Conservation (phyloP, 2,113 vertebrate species). For the Anoura caudifer region DNA sequence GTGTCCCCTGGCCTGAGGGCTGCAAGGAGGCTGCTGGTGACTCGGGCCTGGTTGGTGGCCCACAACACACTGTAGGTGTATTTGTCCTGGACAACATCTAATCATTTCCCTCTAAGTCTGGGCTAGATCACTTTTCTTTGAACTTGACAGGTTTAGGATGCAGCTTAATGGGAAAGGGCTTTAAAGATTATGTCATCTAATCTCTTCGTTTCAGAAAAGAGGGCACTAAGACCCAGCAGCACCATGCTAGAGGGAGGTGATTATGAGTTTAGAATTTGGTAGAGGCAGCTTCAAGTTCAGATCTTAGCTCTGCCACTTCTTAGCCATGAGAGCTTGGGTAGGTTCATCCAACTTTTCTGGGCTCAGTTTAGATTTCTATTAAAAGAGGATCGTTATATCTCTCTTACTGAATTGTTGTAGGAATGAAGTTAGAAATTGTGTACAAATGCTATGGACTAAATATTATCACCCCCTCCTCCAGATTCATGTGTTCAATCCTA, state of each 20-base stretch:
- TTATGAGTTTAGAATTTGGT: neutral
- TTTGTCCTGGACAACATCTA: neutral
- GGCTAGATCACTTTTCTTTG: neutral
- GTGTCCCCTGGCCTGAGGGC: neutral
- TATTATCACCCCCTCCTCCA: neutral
- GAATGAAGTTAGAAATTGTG: neutral
- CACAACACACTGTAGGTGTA: neutral
- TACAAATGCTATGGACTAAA: neutral
- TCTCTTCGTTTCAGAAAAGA: slow-evolving; percentile 20
- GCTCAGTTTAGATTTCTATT: neutral
- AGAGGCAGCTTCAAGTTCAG: neutral
- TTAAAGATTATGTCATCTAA: slow-evolving; percentile 11
- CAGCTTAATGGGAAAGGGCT: neutral
- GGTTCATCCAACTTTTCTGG: neutral
- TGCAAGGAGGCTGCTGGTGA: neutral
- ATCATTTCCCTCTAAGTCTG: neutral
- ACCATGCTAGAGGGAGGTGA: neutral
- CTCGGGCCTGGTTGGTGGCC: neutral
- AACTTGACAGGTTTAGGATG: neutral
- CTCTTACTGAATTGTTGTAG: neutral
- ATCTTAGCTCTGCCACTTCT: neutral
- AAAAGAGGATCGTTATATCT: neutral
- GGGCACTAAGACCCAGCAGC: neutral
- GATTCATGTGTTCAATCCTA: neutral
- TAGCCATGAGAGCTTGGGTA: neutral